phyloP scores from a whole-genome alignment of 2,797 vertebrate species.

The Etheostoma perlongum region DNA sequence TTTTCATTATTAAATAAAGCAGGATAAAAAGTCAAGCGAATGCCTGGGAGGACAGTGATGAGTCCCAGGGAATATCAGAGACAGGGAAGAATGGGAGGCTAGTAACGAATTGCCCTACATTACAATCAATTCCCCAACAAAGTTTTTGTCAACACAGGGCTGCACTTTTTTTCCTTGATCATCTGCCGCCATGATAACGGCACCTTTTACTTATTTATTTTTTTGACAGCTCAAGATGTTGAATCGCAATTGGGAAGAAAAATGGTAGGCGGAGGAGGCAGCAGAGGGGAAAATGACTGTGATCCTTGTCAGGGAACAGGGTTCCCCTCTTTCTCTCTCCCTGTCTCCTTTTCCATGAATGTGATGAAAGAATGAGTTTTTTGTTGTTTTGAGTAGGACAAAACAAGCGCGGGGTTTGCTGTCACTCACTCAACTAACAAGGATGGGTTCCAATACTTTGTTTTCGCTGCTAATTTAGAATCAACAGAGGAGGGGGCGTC shows the following conservation, averaged over 20 bases:
- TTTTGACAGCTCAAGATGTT: conserved; percentile 56
- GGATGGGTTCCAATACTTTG: conserved; percentile 38
- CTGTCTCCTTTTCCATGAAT: neutral
- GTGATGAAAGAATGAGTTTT: neutral
- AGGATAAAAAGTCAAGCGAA: conserved; percentile 52
- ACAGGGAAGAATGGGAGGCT: conserved; percentile 13
- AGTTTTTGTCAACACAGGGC: conserved; percentile 54
- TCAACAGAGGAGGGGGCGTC: conserved; percentile 12
- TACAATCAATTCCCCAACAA: conserved; percentile 49
- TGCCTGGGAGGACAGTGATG: conserved; percentile 53
- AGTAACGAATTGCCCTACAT: conserved; percentile 49
- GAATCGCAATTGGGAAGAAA: conserved; percentile 28
- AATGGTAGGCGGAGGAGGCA: conserved; percentile 11
- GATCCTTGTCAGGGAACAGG: conserved; percentile 45
- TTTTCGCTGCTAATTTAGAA: conserved; percentile 35
- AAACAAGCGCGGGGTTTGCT: conserved; percentile 33
- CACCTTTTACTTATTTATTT: conserved; percentile 40
- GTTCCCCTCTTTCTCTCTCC: conserved; percentile 36
- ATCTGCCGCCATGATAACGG: conserved; percentile 72
- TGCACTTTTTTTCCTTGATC: conserved; percentile 58
- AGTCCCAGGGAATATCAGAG: conserved; percentile 50
- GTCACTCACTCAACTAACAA: conserved; percentile 43
- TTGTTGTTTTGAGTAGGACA: conserved; percentile 27
- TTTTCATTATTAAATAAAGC: conserved; percentile 60
- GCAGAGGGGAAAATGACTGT: conserved; percentile 31